Evolutionary conservation across 2,797 vertebrate species (phyloP), one percentile per base, ranked within the genome.

Genomic region (Strix occidentalis): DNA sequence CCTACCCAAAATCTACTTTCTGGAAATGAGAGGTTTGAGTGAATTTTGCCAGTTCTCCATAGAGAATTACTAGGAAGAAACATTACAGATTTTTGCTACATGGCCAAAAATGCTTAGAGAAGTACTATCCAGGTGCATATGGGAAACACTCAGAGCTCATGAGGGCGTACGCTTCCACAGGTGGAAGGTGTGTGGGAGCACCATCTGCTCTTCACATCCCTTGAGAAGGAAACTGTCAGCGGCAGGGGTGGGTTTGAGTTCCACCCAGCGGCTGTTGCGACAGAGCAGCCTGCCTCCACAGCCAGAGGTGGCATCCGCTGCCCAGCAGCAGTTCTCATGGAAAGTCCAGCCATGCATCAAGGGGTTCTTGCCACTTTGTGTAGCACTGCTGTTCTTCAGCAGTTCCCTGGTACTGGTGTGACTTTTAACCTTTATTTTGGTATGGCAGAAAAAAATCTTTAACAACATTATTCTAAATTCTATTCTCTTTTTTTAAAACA

Each of bases 71-170:
- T 51, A 46, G 64, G 76, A 51, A 19, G 29, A 35, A 56, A 65
- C 54, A 24, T 15, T 9, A 24, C 54, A 37, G 23, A 10, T 46
- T 66, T 41, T 51, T 81, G n/a, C 43, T 57, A 16, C 0, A 1
- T 35, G 61, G 41, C 35, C 26, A 63, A 6, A 25, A 39, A 16
- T 20, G 54, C 50, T 21, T 26, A 6, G 35, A 41, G 48, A 43
- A n/a, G 19, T 5, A 2, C 11, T 16, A 0, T 16, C 13, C 39
- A 16, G 61, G n/a, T 13, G n/a, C 10, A 1, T 1, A 0, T 5
- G 79, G 72, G 60, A 39, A 41, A 16, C 1, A 3, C 51, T 29
- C 35, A 19, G 3, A 11, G 70, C 35, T 26, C 8, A 5, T 1
- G 24, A 28, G 21, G 37, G 60, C 4, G 0, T 6, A 10, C 0